Conservation (phyloP, 1,140 invertebrate genomes). For the Mercenaria mercenaria region DNA sequence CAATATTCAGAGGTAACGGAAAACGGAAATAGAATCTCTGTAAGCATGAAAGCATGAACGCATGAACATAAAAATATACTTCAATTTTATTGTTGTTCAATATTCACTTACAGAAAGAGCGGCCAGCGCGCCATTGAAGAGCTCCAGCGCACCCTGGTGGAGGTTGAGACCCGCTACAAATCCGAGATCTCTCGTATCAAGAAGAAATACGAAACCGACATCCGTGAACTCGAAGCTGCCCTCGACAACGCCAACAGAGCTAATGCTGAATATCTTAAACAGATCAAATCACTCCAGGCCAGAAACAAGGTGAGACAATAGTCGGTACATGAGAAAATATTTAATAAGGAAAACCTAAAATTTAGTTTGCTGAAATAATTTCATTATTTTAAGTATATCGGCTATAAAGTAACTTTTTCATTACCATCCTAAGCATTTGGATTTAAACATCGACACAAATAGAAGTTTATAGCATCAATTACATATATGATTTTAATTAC, state of each 20-base stretch:
- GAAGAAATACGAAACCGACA: slow-evolving; percentile 86
- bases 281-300: slow-evolving; percentile 81
- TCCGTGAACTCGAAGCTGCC: slow-evolving; percentile 84
- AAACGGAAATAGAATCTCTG: too few species aligned
- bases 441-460: too few species aligned
- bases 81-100: too few species aligned
- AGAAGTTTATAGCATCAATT: too few species aligned
- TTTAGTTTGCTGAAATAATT: background rate
- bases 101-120: slow-evolving; percentile 80
- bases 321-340: background rate
- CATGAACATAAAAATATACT: too few species aligned
- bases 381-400: too few species aligned
- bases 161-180: slow-evolving; percentile 86
- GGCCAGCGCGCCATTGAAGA: slow-evolving; percentile 85
- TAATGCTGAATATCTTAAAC: slow-evolving; percentile 83
- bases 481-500: too few species aligned
- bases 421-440: too few species aligned
- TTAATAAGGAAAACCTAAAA: background rate
- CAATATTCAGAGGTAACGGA: too few species aligned
- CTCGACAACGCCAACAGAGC: slow-evolving; percentile 84
- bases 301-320: slow-evolving; percentile 78
- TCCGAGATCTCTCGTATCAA: slow-evolving; percentile 84
- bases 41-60: too few species aligned
- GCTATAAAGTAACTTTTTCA: too few species aligned
- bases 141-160: slow-evolving; percentile 84